Percentiles rank a stretch among this genome's conserved stretches.
Evolutionary conservation across 2,797 vertebrate species (phyloP).

Genomic region (Enteromius mattozi): DNA sequence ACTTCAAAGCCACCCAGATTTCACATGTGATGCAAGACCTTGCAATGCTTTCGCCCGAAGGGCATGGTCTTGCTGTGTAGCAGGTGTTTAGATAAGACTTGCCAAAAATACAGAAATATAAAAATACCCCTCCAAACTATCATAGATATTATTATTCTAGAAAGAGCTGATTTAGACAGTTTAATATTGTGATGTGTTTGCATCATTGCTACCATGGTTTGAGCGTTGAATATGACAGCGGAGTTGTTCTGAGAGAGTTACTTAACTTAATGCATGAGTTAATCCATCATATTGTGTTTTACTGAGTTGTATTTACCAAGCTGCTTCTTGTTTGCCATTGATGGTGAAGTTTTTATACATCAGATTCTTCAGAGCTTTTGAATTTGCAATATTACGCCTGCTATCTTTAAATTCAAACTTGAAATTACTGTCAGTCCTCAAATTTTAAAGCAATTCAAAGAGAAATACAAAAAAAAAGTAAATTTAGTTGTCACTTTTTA

Average conservation of each 20-base stretch:
- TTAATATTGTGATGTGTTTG: constrained; percentile 55
- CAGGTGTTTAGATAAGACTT: constrained; percentile 58
- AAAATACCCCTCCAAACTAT: constrained; percentile 50
- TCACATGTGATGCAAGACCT: constrained; percentile 57
- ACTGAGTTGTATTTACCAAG: neutral
- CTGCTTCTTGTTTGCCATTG: neutral
- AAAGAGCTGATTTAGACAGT: constrained; percentile 49
- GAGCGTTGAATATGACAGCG: constrained; percentile 36
- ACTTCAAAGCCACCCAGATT: constrained; percentile 54
- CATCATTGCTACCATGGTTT: constrained; percentile 42
- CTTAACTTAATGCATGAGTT: constrained; percentile 16
- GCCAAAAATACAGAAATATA: constrained; percentile 55
- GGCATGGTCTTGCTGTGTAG: constrained; percentile 37
- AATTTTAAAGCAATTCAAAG: neutral
- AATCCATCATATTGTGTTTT: constrained; percentile 21
- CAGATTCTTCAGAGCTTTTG: neutral
- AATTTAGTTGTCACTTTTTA: neutral
- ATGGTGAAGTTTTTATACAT: neutral
- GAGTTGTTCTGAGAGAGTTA: constrained; percentile 40
- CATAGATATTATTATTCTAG: constrained; percentile 45
- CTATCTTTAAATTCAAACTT: constrained; percentile 21
- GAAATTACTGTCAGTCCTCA: neutral
- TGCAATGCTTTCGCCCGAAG: constrained; percentile 42
- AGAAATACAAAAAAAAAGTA: neutral
- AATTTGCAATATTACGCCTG: neutral